A percentile compares a stretch with the other conserved stretches of the same genome.
Conservation (phyloP, 1,140 invertebrate genomes). For the Palaemon carinicauda region DNA sequence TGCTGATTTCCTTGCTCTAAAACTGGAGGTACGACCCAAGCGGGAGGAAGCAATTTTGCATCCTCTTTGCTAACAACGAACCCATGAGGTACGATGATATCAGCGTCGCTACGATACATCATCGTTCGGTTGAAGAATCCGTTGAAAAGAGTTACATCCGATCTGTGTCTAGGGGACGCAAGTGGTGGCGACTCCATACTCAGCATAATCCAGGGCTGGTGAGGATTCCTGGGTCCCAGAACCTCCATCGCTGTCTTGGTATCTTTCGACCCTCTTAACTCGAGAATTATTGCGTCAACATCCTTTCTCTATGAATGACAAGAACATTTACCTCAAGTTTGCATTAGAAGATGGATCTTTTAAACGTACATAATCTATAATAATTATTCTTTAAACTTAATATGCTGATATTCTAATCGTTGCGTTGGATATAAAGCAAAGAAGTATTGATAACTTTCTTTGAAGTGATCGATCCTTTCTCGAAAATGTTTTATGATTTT, state of each 20-base stretch:
- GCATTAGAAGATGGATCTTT: background rate
- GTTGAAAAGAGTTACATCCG: slow-evolving; percentile 16
- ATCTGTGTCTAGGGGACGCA: slow-evolving; percentile 19
- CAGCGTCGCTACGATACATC: slow-evolving; percentile 70
- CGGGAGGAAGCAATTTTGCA: slow-evolving; percentile 7
- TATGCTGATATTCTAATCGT: too few species aligned
- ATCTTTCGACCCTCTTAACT: slow-evolving; percentile 9
- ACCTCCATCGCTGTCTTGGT: background rate
- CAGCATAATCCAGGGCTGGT: slow-evolving; percentile 29
- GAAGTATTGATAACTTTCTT: too few species aligned
- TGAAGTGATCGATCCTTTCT: too few species aligned
- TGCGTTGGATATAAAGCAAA: too few species aligned
- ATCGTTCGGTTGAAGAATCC: slow-evolving; percentile 71
- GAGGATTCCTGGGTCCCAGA: background rate
- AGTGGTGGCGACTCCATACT: background rate
- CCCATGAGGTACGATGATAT: slow-evolving; percentile 67
- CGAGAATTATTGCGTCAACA: slow-evolving; percentile 16
- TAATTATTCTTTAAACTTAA: too few species aligned
- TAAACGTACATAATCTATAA: too few species aligned
- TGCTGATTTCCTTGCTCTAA: slow-evolving; percentile 71
- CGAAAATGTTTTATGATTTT: too few species aligned
- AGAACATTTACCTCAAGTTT: background rate
- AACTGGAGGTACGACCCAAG: slow-evolving; percentile 12
- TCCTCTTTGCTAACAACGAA: slow-evolving; percentile 22
- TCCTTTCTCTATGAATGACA: background rate